phyloP scores from a whole-genome alignment of 2,797 vertebrate genomes.

The Acestrorhynchus altus region DNA sequence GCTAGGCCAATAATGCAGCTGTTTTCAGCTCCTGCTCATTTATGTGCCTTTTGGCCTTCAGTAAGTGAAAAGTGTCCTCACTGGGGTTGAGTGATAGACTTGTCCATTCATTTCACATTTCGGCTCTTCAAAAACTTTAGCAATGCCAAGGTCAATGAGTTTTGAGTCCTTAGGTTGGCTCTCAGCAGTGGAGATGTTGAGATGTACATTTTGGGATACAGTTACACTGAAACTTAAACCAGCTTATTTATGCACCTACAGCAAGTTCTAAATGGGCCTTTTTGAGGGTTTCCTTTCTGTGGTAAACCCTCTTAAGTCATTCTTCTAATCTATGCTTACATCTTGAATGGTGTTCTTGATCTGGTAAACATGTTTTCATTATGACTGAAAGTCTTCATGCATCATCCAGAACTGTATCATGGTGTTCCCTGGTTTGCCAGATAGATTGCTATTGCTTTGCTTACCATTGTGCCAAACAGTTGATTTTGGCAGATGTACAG shows the following conservation, averaged over 20 bases:
- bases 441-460: neutral
- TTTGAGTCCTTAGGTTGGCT: conserved; percentile 8
- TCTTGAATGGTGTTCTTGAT: neutral
- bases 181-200: conserved; percentile 17
- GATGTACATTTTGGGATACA: conserved; percentile 11
- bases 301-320: neutral
- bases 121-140: neutral
- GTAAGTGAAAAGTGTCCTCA: neutral
- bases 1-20: neutral
- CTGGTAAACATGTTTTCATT: neutral
- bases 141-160: neutral
- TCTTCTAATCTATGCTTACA: neutral
- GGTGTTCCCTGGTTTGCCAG: neutral
- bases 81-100: neutral
- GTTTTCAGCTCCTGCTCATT: conserved; percentile 11
- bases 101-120: neutral
- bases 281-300: neutral
- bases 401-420: neutral
- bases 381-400: neutral
- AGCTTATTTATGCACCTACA: neutral
- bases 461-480: neutral
- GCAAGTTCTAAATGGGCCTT: neutral
- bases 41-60: neutral
- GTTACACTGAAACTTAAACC: conserved; percentile 8
- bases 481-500: neutral